phyloP scores from a whole-genome alignment of 2,113 vertebrate species.

The Strix uralensis region DNA sequence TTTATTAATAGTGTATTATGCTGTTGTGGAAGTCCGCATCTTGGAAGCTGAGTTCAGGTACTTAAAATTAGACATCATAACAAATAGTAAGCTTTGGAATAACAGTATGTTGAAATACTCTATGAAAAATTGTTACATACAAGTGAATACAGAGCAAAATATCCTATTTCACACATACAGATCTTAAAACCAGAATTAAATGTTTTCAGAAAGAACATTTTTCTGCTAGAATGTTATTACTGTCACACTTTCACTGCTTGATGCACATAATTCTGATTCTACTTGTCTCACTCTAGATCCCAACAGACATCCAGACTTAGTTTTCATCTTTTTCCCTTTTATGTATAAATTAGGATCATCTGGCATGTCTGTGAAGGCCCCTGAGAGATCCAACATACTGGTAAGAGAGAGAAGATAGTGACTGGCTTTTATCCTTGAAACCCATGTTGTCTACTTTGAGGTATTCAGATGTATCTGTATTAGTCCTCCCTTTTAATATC shows the following conservation, averaged over 20 bases:
- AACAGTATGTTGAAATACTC: neutral
- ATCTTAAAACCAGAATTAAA: neutral
- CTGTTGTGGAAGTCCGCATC: neutral
- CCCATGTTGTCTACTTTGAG: neutral
- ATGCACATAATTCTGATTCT: neutral
- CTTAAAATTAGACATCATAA: neutral
- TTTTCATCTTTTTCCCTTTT: neutral
- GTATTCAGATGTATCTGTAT: neutral
- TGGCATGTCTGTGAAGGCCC: neutral
- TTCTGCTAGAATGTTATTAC: neutral
- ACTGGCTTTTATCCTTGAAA: conserved; percentile 1
- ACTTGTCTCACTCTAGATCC: neutral
- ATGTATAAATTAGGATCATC: neutral
- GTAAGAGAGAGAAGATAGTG: neutral
- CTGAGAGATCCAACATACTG: neutral
- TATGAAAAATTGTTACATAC: neutral
- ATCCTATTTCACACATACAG: neutral
- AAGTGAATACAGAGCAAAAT: neutral
- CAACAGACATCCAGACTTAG: neutral
- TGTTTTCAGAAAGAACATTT: neutral
- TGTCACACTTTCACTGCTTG: neutral
- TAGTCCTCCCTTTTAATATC: neutral
- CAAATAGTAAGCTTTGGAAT: neutral
- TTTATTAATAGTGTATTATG: neutral
- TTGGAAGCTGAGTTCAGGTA: neutral